Conservation (phyloP, 2,113 vertebrate species). For the Cranoglanis bouderius region DNA sequence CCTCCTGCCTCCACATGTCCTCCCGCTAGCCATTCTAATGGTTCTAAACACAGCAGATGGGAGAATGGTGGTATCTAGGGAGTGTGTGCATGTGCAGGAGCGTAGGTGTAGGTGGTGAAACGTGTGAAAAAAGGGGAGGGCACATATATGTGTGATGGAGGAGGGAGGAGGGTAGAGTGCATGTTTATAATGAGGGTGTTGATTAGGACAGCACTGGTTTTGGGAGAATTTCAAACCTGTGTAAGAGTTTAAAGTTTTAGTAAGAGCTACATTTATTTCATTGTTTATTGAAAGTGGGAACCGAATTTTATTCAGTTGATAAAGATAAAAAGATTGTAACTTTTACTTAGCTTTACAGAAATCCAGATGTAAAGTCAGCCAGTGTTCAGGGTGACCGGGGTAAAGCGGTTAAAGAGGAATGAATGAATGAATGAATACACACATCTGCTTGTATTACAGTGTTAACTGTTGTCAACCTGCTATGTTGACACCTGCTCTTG, state of each 20-base stretch:
- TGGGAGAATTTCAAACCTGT: background rate
- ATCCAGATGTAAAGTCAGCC: background rate
- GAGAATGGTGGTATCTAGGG: slow-evolving; percentile 56
- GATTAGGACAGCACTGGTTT: slow-evolving; percentile 55
- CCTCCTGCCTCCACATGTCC: slow-evolving; percentile 48
- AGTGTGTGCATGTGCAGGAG: slow-evolving; percentile 45
- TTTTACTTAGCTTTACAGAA: background rate
- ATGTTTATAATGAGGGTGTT: slow-evolving; percentile 53
- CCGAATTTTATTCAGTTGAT: too few relatives aligned
- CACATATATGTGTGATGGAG: slow-evolving; percentile 39
- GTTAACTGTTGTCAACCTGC: background rate
- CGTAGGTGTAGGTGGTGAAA: slow-evolving; percentile 39
- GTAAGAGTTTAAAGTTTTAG: background rate
- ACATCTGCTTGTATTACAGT: background rate
- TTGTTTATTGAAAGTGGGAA: background rate
- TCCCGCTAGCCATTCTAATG: slow-evolving; percentile 59
- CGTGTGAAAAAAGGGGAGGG: slow-evolving; percentile 16
- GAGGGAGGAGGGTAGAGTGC: slow-evolving; percentile 32
- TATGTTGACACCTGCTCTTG: background rate
- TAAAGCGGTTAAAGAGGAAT: background rate
- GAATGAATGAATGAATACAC: background rate
- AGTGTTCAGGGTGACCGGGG: background rate
- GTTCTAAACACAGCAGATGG: slow-evolving; percentile 69
- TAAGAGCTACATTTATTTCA: background rate
- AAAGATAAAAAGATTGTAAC: background rate